Base-by-base conservation (phyloP, 2,888 invertebrate species). In the Hyalella azteca region DNA sequence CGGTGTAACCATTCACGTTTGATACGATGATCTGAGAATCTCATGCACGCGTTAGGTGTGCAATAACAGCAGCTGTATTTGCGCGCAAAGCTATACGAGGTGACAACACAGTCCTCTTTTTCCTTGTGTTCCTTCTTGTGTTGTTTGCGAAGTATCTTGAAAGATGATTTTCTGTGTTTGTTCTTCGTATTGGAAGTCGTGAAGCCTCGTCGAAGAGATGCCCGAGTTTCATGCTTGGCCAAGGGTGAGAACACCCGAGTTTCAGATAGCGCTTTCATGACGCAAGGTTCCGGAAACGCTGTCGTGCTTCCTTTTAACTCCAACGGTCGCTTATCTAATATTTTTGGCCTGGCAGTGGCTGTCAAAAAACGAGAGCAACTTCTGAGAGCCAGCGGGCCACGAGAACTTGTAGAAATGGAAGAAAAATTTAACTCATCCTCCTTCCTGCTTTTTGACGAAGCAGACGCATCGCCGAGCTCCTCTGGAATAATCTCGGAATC, bases 1-100 rank as follows among this genome's bases (percentile, higher is more conserved):
- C n/a, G n/a, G n/a, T n/a, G n/a, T n/a, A n/a, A 9, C 22, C 29
- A 11, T 22, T 22, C 29, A 26, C 29, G 26, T 22, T 54, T 22
- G 22, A 4, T 54, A 9, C 54, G 1, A 11, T 54, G 7, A 22
- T 22, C 29, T 22, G 19, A 7, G 54, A n/a, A 26, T 2, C 7
- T 26, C 9, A 54, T 2, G 26, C 22, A 3, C 26, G 66, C 66
- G 36, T 5, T n/a, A 66, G 66, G 45, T 15, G 45, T n/a, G n/a
- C 54, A 54, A 54, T 29, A 54, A 29, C n/a, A 66, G 36, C 66
- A 66, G 39, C 66, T 66, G 66, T 66, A 66, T 19, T 66, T 66
- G 15, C 66, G 66, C 9, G 66, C 66, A 36, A 66, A 66, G 36
- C 66, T 66, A 36, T n/a, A n/a, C n/a, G n/a, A n/a, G n/a, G n/a